Evolutionary conservation across 2,113 vertebrate species (phyloP).

Genomic region (Paracanthobrama guichenoti): DNA sequence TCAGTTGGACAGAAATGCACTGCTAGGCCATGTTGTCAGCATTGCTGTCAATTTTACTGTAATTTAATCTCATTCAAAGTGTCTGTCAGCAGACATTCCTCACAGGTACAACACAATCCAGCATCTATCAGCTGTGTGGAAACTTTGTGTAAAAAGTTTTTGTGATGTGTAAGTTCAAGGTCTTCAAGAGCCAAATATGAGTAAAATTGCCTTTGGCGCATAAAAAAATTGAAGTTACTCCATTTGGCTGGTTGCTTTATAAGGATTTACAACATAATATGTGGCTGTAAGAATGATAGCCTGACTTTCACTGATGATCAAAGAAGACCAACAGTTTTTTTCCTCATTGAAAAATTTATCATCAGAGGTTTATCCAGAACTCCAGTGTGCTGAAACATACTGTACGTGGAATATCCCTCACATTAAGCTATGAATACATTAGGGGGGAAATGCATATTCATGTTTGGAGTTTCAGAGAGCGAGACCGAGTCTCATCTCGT

Average conservation of each 20-base stretch:
- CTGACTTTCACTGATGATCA: neutral
- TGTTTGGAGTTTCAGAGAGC: neutral
- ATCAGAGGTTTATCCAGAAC: neutral
- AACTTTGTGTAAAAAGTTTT: conserved; percentile 48
- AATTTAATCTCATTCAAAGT: neutral
- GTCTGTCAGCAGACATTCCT: conserved; percentile 17
- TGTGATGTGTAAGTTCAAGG: conserved; percentile 19
- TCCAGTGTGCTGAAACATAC: neutral
- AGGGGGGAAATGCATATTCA: neutral
- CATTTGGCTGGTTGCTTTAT: conserved; percentile 15
- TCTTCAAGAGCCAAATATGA: neutral
- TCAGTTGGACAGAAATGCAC: neutral
- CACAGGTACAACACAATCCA: neutral
- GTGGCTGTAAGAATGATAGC: neutral
- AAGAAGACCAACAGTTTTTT: neutral
- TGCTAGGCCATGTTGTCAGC: neutral
- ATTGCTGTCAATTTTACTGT: conserved; percentile 1
- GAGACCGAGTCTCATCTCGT: neutral
- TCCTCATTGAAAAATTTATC: neutral
- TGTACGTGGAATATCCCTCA: neutral
- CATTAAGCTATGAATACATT: neutral
- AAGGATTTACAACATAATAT: neutral
- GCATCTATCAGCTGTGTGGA: neutral
- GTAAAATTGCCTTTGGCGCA: neutral
- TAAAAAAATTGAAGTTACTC: neutral